These are phyloP conservation scores for Mormyrus lacerda DNA, from an alignment of 2,113 vertebrate species.

Conservation along the genomic window DNA sequence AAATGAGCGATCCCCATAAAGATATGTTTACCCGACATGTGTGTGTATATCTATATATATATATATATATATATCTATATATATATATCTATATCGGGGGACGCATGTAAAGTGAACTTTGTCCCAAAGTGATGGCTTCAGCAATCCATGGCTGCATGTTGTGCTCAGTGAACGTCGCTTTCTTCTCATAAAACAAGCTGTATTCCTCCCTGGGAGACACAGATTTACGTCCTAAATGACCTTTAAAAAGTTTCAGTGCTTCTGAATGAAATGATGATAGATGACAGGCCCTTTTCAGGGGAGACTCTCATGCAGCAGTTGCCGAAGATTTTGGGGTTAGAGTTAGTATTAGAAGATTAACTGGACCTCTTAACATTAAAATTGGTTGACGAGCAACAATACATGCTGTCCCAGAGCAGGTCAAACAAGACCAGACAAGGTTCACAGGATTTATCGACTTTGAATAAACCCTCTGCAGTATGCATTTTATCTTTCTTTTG, in stretches of 20 bases:
- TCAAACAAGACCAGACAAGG: not conserved
- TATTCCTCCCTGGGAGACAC: not conserved
- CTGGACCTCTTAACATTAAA: not conserved
- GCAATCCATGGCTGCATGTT: not conserved
- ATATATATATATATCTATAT: not conserved
- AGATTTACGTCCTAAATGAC: not conserved
- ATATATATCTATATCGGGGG: not conserved
- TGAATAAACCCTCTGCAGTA: not conserved
- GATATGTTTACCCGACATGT: no score
- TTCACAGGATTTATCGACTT: not conserved
- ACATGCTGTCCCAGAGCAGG: not conserved
- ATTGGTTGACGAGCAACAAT: not conserved
- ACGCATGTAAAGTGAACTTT: not conserved
- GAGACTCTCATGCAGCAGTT: not conserved
- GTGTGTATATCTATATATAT: no score
- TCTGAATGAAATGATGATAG: not conserved
- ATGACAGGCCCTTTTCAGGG: not conserved
- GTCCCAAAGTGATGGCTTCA: not conserved
- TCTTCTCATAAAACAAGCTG: not conserved
- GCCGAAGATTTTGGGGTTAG: not conserved
- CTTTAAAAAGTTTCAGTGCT: not conserved
- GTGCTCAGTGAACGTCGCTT: not conserved
- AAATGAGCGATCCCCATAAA: no score
- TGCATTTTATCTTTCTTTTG: not conserved
- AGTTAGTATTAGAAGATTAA: not conserved